These are phyloP conservation scores for Pristionchus pacificus DNA, from an alignment of 1,140 invertebrate genomes.

Conservation along the genomic window DNA sequence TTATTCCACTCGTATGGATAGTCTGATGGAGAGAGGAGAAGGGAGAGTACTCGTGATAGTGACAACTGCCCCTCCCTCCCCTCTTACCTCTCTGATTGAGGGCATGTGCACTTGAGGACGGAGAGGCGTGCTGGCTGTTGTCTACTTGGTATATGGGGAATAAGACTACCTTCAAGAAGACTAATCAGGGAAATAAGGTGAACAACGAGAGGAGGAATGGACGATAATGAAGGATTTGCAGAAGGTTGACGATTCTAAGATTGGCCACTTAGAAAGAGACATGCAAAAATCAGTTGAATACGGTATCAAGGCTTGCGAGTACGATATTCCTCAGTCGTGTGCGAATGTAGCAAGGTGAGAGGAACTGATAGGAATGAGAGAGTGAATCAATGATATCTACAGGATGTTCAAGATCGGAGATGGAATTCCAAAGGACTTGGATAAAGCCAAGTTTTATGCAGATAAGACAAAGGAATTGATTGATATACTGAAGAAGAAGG, in stretches of 20 bases:
- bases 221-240: background rate
- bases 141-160: constrained; percentile 50
- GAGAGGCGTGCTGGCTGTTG: constrained; percentile 51
- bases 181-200: constrained; percentile 8
- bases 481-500: constrained; percentile 38
- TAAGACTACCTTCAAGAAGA: constrained; percentile 37
- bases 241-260: constrained; percentile 21
- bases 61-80: no score
- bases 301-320: constrained; percentile 47
- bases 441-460: constrained; percentile 46
- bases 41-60: no score
- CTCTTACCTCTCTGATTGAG: no score
- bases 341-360: constrained; percentile 43
- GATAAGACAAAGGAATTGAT: constrained; percentile 47
- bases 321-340: constrained; percentile 44
- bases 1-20: background rate
- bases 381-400: no score
- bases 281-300: constrained; percentile 49
- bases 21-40: no score
- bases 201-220: background rate
- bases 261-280: constrained; percentile 42
- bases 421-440: constrained; percentile 48
- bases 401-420: constrained; percentile 51
- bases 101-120: constrained; percentile 53
- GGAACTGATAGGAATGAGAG: no score